Percentiles rank a stretch among this genome's conserved stretches.
Evolutionary conservation across 1,140 invertebrate species (phyloP).

Genomic region (Oreohelix idahoensis): DNA sequence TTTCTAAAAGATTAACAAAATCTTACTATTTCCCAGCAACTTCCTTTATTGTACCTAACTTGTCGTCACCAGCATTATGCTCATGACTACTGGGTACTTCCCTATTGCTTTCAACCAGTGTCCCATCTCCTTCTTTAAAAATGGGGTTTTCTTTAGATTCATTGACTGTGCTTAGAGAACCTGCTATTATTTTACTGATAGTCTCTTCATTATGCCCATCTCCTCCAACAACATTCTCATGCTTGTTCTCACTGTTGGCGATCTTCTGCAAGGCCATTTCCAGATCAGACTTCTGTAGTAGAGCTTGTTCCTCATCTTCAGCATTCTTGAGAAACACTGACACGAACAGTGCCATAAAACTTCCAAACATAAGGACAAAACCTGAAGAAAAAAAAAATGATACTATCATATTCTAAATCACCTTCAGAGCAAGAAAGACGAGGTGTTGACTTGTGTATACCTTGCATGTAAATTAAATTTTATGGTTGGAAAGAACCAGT

Average conservation of each 20-base stretch:
- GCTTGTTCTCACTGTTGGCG: neutral
- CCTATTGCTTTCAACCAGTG: neutral
- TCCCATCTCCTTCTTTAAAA: neutral
- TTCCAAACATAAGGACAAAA: slow-evolving; percentile 2
- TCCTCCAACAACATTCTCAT: neutral
- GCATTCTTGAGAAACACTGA: neutral
- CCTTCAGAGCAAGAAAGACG: neutral
- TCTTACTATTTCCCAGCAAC: no score
- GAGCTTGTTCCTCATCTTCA: neutral
- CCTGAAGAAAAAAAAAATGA: neutral
- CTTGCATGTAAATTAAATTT: neutral
- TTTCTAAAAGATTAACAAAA: no score
- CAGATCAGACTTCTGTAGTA: neutral
- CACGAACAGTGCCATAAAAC: neutral
- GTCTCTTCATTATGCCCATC: neutral
- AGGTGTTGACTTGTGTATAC: no score
- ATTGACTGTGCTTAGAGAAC: neutral
- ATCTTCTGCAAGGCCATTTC: neutral
- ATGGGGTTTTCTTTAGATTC: neutral
- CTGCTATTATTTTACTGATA: neutral
- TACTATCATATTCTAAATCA: neutral
- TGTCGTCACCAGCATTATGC: neutral
- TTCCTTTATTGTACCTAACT: slow-evolving; percentile 15
- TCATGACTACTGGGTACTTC: neutral
- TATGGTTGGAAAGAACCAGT: neutral